Evolutionary conservation across 2,888 invertebrate genomes (phyloP), one percentile per base, ranked within the genome.

Genomic region (Thyatira batis): DNA sequence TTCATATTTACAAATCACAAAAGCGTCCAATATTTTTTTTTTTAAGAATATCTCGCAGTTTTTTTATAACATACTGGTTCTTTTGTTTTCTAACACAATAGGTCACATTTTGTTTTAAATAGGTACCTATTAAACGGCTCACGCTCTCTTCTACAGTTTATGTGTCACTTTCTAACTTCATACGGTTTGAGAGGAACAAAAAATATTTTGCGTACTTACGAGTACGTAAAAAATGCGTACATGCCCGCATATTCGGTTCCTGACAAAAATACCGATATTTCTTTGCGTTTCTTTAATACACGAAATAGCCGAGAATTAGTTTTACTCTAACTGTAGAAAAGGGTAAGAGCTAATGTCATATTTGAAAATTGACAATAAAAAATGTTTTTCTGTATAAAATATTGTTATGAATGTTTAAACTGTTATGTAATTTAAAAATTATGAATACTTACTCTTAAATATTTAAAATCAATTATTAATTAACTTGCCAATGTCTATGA

Each of bases 341-440:
- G 27, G 8, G 27, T 13, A 20, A 13, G 25, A 21, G 25, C 25
- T 8, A 28, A 48, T 27, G 48, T 48, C 27, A 27, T 25, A 13
- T 71, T 71, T 59, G 51, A 46, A 65, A 69, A 64, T 69, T 70
- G 82, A 80, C 82, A 82, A 82, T 80, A 80, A 80, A 53, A 61
- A 58, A 53, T 65, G 65, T 69, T 61, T 55, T 60, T 63, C 55
- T 61, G 53, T 57, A 57, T 60, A 62, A 61, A 63, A 55, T 54
- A 60, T 61, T 69, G 60, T 71, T 71, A 54, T 63, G 54, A 64
- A 58, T 70, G 59, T 64, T 69, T 54, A 54, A 48, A 61, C 23
- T 53, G 49, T 63, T 64, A 57, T n/a, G 48, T 48, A 48, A 48
- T 27, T n/a, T 46, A 27, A 45, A 48, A 48, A 28, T 8, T 48